Percentiles rank a stretch among this genome's conserved stretches.
These are phyloP conservation scores for Dichetophora obliterata DNA, from an alignment of 2,888 invertebrate species.

Conservation along the genomic window DNA sequence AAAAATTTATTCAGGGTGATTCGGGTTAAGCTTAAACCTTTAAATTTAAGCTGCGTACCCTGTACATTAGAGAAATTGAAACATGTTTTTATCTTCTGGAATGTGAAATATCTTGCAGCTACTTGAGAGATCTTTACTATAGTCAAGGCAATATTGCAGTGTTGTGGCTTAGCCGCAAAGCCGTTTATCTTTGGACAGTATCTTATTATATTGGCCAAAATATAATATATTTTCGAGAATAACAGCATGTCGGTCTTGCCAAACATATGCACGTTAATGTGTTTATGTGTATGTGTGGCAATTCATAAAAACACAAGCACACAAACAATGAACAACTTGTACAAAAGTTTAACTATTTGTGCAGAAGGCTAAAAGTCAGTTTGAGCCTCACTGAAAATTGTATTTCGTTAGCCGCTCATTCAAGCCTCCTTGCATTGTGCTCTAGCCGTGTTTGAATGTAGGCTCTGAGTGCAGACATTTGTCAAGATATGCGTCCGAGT, in stretches of 20 bases:
- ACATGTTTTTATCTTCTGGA: no score
- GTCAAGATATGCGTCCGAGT: not conserved
- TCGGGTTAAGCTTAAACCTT: no score
- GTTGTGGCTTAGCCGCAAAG: constrained; percentile 34
- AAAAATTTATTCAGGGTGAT: no score
- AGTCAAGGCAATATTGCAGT: constrained; percentile 15
- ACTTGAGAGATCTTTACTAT: not conserved
- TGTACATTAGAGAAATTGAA: no score
- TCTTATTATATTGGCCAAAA: constrained; percentile 54
- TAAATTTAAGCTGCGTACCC: no score
- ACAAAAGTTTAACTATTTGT: constrained; percentile 35
- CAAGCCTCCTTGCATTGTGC: not conserved
- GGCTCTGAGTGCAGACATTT: constrained; percentile 54
- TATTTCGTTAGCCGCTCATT: constrained; percentile 34
- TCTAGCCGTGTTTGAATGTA: constrained; percentile 44
- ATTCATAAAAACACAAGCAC: not conserved
- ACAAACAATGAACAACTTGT: constrained; percentile 10
- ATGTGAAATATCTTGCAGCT: not conserved
- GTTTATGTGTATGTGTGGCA: not conserved
- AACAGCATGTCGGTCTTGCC: constrained; percentile 41
- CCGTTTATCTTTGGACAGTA: constrained; percentile 42
- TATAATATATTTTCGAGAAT: constrained; percentile 44
- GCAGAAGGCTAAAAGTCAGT: constrained; percentile 60
- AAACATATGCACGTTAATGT: not conserved
- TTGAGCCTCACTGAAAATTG: constrained; percentile 45